phyloP scores from a whole-genome alignment of 2,888 invertebrate species.

The Bruchidius siliquastri region DNA sequence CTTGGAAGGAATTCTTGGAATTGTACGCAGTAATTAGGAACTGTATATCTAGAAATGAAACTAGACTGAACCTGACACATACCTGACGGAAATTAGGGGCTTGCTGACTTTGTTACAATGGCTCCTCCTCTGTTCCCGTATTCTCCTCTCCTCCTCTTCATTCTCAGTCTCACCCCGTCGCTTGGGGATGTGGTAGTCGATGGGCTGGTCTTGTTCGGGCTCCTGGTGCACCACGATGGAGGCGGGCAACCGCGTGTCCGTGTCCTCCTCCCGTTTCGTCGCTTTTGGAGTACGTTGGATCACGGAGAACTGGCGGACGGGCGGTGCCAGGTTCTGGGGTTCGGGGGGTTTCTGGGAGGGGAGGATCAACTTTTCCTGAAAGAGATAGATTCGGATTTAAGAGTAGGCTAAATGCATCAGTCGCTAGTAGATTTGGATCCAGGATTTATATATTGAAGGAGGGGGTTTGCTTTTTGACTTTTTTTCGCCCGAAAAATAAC shows the following conservation, averaged over 20 bases:
- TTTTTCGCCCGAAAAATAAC: no score
- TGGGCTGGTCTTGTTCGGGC: conserved; percentile 66
- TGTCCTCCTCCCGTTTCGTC: conserved; percentile 43
- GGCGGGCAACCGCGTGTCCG: conserved; percentile 33
- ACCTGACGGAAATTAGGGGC: conserved; percentile 55
- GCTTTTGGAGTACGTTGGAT: conserved; percentile 54
- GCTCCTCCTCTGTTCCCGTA: conserved; percentile 64
- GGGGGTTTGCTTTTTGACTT: no score
- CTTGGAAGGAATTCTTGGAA: no score
- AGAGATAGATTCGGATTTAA: background rate
- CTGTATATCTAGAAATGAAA: no score
- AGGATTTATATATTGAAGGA: no score
- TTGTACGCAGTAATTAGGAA: no score
- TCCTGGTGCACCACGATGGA: conserved; percentile 28
- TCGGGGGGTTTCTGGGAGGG: conserved; percentile 60
- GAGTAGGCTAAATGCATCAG: no score
- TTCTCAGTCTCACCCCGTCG: conserved; percentile 65
- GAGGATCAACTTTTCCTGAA: conserved; percentile 57
- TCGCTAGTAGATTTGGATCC: no score
- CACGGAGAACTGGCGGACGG: conserved; percentile 43
- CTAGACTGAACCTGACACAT: background rate
- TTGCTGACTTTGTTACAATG: conserved; percentile 64
- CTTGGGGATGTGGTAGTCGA: conserved; percentile 84
- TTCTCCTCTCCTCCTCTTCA: conserved; percentile 64
- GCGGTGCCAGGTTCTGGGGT: conserved; percentile 40